Conservation (phyloP, 2,113 vertebrate genomes). For the zebrafish (Danio rerio) region DNA sequence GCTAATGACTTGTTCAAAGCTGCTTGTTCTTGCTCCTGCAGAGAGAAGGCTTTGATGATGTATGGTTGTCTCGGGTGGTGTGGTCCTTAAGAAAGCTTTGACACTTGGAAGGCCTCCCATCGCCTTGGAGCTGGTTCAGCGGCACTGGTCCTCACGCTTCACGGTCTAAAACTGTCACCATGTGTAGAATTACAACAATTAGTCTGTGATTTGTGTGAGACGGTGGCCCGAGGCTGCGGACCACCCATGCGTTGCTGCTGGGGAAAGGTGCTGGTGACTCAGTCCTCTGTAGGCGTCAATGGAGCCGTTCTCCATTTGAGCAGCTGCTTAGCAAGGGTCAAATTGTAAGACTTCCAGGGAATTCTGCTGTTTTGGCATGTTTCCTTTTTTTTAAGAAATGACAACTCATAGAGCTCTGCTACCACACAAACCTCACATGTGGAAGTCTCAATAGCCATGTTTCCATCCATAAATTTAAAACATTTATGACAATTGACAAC, state of each 20-base stretch:
- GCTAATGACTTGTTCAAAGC: constrained; percentile 51
- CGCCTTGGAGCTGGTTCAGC: constrained; percentile 40
- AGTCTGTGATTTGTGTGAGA: constrained; percentile 68
- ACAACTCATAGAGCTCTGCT: not conserved
- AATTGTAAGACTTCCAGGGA: constrained; percentile 3
- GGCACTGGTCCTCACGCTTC: constrained; percentile 54
- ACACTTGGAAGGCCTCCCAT: constrained; percentile 66
- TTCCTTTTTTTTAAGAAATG: not conserved
- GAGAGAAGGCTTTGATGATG: constrained; percentile 48
- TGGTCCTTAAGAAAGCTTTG: constrained; percentile 70
- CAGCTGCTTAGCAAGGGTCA: constrained; percentile 14
- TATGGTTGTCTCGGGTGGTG: constrained; percentile 66
- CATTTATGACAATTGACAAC: too few relatives aligned
- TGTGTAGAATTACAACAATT: constrained; percentile 68
- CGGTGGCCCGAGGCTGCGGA: constrained; percentile 50
- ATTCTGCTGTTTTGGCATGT: not conserved
- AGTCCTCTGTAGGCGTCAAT: constrained; percentile 37
- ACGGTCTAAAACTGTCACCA: constrained; percentile 73
- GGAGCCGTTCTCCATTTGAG: constrained; percentile 20
- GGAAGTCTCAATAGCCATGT: too few relatives aligned
- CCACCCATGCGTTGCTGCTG: constrained; percentile 54
- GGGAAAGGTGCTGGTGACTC: constrained; percentile 35
- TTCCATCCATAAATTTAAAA: too few relatives aligned
- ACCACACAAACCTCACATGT: not conserved
- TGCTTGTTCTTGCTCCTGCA: constrained; percentile 31